Base-by-base conservation (phyloP, 1,140 invertebrate genomes). In the Ceratosolen solmsi region DNA sequence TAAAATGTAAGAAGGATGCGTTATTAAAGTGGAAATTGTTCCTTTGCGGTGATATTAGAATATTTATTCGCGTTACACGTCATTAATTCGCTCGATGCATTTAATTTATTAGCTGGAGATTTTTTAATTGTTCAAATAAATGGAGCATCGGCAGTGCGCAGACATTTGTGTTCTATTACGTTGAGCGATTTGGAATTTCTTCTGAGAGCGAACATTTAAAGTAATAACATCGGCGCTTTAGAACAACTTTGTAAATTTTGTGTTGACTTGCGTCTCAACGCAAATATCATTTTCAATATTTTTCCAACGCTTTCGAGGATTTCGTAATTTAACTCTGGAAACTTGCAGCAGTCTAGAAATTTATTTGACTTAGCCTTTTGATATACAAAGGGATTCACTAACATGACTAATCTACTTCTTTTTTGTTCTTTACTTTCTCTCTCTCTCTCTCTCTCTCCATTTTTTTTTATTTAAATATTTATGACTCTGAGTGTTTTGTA, bases 271-370 rank as follows among this genome's bases (percentile, higher is more conserved):
- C 38, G 13, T 7, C 22, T 25, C 13, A 65, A 54, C 30, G 79
- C 79, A 73, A 80, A 80, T 80, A 74, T 80, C 60, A 80, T 80
- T 58, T 58, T 25, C 15, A n/a, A 75, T 60, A n/a, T 60, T 60
- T 60, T 46, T 60, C 15, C 1, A 72, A 33, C 11, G 70, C 25
- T 49, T 75, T 60, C 22, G n/a, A n/a, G 17, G 22, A 75, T 75
- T 60, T 22, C 54, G 22, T 60, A 41, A 33, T 60, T 58, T 46
- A 41, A 41, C 33, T 33, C 15, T 38, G 25, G 38, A 38, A 56
- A 27, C 51, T 51, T 30, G 49, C 27, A 9, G 49, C 27, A 9
- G 11, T 27, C 15, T 33, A 22, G 46, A 63, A 73, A 51, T 80
- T 81, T 81, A 56, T 81, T 81, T 81, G 79, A 54, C 56, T 80